phyloP scores from a whole-genome alignment of 2,113 vertebrate species.

The Channa argus region DNA sequence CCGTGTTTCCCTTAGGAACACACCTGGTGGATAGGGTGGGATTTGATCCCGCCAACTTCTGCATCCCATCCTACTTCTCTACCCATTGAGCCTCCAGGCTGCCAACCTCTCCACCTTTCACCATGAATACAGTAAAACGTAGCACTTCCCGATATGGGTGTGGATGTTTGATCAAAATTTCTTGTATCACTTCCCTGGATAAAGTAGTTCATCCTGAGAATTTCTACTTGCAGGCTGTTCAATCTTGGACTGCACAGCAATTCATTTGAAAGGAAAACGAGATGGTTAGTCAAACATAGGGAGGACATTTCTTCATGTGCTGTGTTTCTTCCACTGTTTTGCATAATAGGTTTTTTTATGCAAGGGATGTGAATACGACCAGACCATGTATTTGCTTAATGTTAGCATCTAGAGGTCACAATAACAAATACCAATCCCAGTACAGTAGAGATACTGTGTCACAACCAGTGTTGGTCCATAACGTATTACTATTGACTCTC shows the following conservation, averaged over 20 bases:
- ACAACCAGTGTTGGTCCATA: background rate
- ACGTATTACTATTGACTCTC: too few relatives aligned
- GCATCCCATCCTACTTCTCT: too few relatives aligned
- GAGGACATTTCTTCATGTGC: slow-evolving; percentile 15
- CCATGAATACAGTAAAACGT: too few relatives aligned
- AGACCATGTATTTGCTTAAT: slow-evolving; percentile 47
- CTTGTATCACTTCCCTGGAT: slow-evolving; percentile 4
- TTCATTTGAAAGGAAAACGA: slow-evolving; percentile 59
- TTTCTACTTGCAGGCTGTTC: background rate
- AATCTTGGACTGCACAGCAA: background rate
- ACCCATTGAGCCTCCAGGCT: too few relatives aligned
- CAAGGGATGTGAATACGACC: slow-evolving; percentile 17
- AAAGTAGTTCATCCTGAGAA: background rate
- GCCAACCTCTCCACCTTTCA: too few relatives aligned
- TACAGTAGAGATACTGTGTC: slow-evolving; percentile 15
- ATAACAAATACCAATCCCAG: slow-evolving; percentile 16
- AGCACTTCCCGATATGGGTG: background rate
- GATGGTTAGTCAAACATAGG: slow-evolving; percentile 23
- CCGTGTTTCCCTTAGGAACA: too few relatives aligned
- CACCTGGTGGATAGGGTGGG: too few relatives aligned
- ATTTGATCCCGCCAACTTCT: too few relatives aligned
- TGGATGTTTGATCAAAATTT: background rate
- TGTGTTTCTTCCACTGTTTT: slow-evolving; percentile 33
- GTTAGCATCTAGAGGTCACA: slow-evolving; percentile 46
- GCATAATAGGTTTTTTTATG: slow-evolving; percentile 54